Evolutionary conservation across 2,113 vertebrate species (phyloP), one percentile per base, ranked within the genome.

Genomic region (Carollia perspicillata): DNA sequence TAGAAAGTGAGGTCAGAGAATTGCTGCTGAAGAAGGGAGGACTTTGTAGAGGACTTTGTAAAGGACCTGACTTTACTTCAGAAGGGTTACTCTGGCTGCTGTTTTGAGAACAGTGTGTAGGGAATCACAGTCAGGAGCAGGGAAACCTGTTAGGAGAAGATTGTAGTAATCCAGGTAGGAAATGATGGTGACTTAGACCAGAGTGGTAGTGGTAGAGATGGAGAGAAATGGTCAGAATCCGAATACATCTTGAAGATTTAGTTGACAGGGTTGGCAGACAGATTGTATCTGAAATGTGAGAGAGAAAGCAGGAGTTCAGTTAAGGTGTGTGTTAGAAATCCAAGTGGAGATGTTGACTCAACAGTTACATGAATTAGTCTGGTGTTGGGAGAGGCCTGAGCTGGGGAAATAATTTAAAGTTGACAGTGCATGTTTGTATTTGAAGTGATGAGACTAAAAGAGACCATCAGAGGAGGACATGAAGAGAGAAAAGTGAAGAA

Each of bases 281-380:
- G 68, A 86, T 87, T 92, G 89, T 53, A 71, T 94, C 60, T 94
- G 80, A 86, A 47, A 77, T 72, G 69, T 83, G 75, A 90, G 60
- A 68, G 40, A 80, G 77, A 71, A 74, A 89, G 75, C 42, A 86
- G 60, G 44, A 89, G 96, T 84, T 86, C 60, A 30, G 75, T 87
- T 88, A 63, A 95, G 68, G 55, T 66, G 71, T 88, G 44, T 47
- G 6, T 74, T 81, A 81, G 83, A 80, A 42, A 33, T 66, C 35
- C 63, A 92, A 37, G 49, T 89, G 51, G 66, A 75, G 72, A 47
- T 94, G 23, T 81, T 80, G 72, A 75, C 20, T 74, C 63, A 47
- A 51, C 35, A 89, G 30, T 60, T 60, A 17, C 63, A 83, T 60
- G 79, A 63, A 69, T 74, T 85, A 80, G 33, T 55, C 66, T 81